Evolutionary conservation across 37 sponge, comb jelly and placozoan genomes (phyloP), one percentile per base, ranked within the genome.

Genomic region (Bolinopsis microptera): DNA sequence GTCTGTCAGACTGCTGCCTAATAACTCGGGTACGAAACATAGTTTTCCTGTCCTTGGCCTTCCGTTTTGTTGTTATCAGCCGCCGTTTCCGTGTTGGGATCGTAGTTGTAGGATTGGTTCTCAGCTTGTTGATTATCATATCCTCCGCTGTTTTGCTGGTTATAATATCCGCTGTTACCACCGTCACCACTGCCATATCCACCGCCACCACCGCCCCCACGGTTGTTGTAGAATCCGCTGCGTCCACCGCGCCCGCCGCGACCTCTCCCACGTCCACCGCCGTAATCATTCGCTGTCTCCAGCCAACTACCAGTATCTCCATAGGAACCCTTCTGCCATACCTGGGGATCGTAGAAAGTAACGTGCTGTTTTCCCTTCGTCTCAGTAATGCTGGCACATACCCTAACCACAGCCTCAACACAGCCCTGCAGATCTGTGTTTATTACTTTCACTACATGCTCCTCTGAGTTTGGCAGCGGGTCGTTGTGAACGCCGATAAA

Each of bases 401-500:
- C 61, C 5, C 61, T 18, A 13, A 86, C 23, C 61, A 86, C 61
- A 8, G 90, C 90, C 30, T 86, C 61, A 9, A 86, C 90, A 24
- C 61, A 41, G 23, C 90, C 90, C 30, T 21, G 30, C 2, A 86
- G 61, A n/a, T 39, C 41, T 0, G 22, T 28, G 61, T 86, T 86
- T 41, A 86, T 41, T 25, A 86, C 90, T 27, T 86, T 86, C 27
- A 86, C 90, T 0, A 86, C 61, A 24, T 86, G 61, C 90, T 86
- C 90, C 1, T 86, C 90, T 21, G 36, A 33, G 31, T 86, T 86
- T 1, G 90, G 90, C n/a, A 86, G 90, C n/a, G 61, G 31, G 61
- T 86, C 90, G 61, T 39, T 41, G 61, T 39, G 31, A 22, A 86
- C 61, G 35, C 61, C 90, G 48, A 86, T n/a, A 39, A 41, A 41